Conservation (phyloP, 2,113 vertebrate species). For the Peromyscus leucopus region DNA sequence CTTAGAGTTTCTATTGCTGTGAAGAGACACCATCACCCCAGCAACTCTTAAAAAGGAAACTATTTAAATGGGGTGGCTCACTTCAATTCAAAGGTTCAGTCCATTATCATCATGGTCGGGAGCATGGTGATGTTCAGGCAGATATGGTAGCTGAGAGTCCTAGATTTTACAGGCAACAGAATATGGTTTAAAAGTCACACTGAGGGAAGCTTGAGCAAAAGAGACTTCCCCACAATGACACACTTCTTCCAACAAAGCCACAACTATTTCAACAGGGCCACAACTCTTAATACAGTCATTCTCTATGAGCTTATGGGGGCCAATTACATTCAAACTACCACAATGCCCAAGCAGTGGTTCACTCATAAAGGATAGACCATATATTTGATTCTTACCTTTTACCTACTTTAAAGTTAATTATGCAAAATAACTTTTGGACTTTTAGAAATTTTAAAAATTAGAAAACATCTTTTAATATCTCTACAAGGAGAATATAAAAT, state of each 20-base stretch:
- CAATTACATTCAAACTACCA: background rate
- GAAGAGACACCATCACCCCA: too few relatives aligned
- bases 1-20: too few relatives aligned
- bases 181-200: background rate
- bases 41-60: too few relatives aligned
- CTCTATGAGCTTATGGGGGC: background rate
- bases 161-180: too few relatives aligned
- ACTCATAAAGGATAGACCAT: slow-evolving; percentile 22
- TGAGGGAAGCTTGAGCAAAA: background rate
- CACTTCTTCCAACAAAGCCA: background rate
- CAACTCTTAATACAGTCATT: background rate
- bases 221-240: background rate
- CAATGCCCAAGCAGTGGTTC: background rate
- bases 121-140: background rate
- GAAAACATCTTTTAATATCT: background rate
- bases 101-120: too few relatives aligned
- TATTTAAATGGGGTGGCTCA: too few relatives aligned
- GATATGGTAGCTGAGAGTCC: too few relatives aligned
- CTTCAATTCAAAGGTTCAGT: too few relatives aligned
- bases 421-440: slow-evolving; percentile 34
- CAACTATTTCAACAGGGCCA: background rate
- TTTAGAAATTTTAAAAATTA: background rate
- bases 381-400: slow-evolving; percentile 28
- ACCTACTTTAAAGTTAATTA: background rate
- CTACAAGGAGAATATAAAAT: background rate